Evolutionary conservation across 2,888 invertebrate genomes (phyloP).

Genomic region (Brachynemurus nebulosus): DNA sequence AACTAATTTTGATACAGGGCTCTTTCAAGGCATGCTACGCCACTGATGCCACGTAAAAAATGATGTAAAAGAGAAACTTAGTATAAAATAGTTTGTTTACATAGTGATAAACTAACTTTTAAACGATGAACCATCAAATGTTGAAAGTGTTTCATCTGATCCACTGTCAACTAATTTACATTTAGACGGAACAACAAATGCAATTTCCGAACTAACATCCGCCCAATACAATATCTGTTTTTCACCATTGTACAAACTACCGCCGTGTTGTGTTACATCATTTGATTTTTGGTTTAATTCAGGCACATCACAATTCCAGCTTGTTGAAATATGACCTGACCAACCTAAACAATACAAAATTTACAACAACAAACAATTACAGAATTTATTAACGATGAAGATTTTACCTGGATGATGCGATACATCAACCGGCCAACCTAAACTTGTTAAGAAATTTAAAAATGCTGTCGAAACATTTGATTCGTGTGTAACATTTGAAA

Average conservation of each 20-base stretch:
- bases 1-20: neutral
- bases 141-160: slow-evolving; percentile 1
- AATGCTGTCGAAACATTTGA: slow-evolving; percentile 36
- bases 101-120: slow-evolving; percentile 1
- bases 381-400: slow-evolving; percentile 32
- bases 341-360: slow-evolving; percentile 35
- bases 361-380: neutral
- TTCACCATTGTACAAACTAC: slow-evolving; percentile 67
- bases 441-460: slow-evolving; percentile 45
- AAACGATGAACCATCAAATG: slow-evolving; percentile 3
- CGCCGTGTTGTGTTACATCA: slow-evolving; percentile 37
- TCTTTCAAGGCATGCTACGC: neutral
- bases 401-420: slow-evolving; percentile 75
- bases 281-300: slow-evolving; percentile 12
- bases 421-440: slow-evolving; percentile 83
- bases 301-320: slow-evolving; percentile 46
- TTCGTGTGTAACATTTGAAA: slow-evolving; percentile 53
- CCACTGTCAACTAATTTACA: slow-evolving; percentile 5
- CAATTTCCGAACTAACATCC: slow-evolving; percentile 86
- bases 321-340: slow-evolving; percentile 82
- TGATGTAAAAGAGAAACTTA: neutral
- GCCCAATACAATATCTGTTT: slow-evolving; percentile 89
- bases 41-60: too few species aligned
- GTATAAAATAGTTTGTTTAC: neutral
- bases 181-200: slow-evolving; percentile 76